Evolutionary conservation across 1,140 invertebrate genomes (phyloP).

Genomic region (Yoshiicerus persimilis): DNA sequence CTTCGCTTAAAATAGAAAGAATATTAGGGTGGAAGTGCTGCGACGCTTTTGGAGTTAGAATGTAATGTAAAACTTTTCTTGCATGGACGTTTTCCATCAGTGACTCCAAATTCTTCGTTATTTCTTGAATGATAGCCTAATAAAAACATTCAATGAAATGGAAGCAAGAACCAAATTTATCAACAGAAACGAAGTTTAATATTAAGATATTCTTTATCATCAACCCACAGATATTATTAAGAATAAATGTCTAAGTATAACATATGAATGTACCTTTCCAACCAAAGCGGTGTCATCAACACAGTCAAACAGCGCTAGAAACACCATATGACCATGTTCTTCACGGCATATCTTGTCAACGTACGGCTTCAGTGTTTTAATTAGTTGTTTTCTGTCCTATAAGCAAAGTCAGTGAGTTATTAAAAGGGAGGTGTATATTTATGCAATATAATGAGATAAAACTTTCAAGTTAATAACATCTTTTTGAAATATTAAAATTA

Average conservation of each 20-base stretch:
- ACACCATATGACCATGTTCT: constrained; percentile 79
- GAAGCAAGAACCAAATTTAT: too few relatives aligned
- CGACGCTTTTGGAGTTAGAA: neutral
- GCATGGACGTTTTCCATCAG: neutral
- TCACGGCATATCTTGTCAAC: constrained; percentile 76
- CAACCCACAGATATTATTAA: too few relatives aligned
- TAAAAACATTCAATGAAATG: neutral
- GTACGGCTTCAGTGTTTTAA: constrained; percentile 76
- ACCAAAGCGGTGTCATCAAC: constrained; percentile 90
- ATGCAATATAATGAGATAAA: too few relatives aligned
- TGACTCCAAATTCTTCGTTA: neutral
- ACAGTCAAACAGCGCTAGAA: constrained; percentile 82
- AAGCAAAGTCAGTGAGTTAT: neutral
- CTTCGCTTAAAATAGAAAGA: neutral
- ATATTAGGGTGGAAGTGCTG: neutral
- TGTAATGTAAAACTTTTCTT: neutral
- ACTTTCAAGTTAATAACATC: neutral
- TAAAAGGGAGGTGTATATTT: too few relatives aligned
- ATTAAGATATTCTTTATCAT: too few relatives aligned
- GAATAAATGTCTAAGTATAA: too few relatives aligned
- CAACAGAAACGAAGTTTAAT: too few relatives aligned
- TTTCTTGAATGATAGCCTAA: neutral
- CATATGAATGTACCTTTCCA: constrained; percentile 66
- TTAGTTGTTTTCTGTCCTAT: constrained; percentile 33
- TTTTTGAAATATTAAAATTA: neutral